Conservation (phyloP, 1,140 invertebrate species). For the Formica exsecta region DNA sequence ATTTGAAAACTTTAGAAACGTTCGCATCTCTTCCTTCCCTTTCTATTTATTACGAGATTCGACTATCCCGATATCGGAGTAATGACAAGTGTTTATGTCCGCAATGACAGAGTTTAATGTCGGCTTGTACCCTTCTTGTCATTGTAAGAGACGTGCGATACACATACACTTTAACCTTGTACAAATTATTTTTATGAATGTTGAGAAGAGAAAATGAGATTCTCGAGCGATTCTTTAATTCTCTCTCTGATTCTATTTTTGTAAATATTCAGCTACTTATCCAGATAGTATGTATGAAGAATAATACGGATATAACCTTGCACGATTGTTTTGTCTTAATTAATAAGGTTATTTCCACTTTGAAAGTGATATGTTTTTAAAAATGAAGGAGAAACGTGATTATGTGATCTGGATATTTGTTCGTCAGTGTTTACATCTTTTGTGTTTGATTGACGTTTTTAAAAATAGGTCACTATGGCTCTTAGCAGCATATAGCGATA, state of each 20-base stretch:
- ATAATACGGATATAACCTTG: too few relatives aligned
- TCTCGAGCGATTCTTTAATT: neutral
- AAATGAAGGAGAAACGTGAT: neutral
- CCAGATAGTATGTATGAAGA: neutral
- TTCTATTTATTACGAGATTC: conserved; percentile 5
- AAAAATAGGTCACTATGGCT: conserved; percentile 56
- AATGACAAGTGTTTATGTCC: conserved; percentile 18
- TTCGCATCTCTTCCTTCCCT: neutral
- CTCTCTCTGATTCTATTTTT: neutral
- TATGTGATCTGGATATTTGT: neutral
- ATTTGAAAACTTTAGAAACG: conserved; percentile 23
- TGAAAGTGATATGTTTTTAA: neutral
- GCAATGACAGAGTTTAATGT: neutral
- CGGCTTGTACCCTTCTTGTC: neutral
- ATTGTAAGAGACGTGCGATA: neutral
- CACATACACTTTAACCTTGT: conserved; percentile 12
- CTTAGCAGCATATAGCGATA: neutral
- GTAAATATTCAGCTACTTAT: neutral
- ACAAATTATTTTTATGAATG: conserved; percentile 1
- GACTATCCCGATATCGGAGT: neutral
- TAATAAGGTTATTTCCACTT: too few relatives aligned
- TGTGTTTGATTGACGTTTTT: conserved; percentile 43
- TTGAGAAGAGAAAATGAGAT: neutral
- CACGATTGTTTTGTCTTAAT: too few relatives aligned
- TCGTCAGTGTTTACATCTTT: neutral